phyloP scores from a whole-genome alignment of 2,113 vertebrate genomes.

The Morone saxatilis region DNA sequence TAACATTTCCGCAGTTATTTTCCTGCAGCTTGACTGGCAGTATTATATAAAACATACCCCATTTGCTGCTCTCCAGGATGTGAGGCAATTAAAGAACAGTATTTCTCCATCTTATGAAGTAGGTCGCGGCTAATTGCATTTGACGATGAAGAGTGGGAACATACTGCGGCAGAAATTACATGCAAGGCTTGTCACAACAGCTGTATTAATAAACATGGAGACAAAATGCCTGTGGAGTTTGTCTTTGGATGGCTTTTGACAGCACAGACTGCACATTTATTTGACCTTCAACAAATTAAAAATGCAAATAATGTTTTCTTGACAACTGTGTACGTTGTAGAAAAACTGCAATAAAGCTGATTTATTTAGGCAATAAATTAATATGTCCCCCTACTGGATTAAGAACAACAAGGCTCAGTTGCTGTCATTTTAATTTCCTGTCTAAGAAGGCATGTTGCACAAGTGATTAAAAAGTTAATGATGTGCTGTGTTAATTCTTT shows the following conservation, averaged over 20 bases:
- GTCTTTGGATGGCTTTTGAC: constrained; percentile 13
- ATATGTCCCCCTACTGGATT: not conserved
- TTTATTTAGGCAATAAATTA: not conserved
- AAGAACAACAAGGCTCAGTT: not conserved
- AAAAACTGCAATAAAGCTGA: not conserved
- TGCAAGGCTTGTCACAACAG: constrained; percentile 58
- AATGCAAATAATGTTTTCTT: not conserved
- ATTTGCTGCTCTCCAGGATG: constrained; percentile 55
- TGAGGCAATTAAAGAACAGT: constrained; percentile 73
- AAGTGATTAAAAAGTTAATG: constrained; percentile 46
- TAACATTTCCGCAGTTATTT: constrained; percentile 47
- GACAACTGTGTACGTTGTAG: not conserved
- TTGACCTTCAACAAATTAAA: not conserved
- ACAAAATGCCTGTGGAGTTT: constrained; percentile 37
- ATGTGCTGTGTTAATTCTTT: constrained; percentile 5
- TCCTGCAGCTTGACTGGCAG: constrained; percentile 66
- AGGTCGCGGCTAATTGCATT: constrained; percentile 75
- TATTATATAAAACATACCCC: constrained; percentile 42
- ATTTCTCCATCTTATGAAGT: constrained; percentile 67
- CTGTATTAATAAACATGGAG: constrained; percentile 64
- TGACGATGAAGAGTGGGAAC: constrained; percentile 60
- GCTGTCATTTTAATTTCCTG: constrained; percentile 26
- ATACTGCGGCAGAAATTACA: constrained; percentile 60
- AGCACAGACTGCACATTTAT: not conserved
- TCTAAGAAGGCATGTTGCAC: constrained; percentile 1